Evolutionary conservation across 2,888 invertebrate genomes (phyloP).

Genomic region (Drosophila pseudotakahashii): DNA sequence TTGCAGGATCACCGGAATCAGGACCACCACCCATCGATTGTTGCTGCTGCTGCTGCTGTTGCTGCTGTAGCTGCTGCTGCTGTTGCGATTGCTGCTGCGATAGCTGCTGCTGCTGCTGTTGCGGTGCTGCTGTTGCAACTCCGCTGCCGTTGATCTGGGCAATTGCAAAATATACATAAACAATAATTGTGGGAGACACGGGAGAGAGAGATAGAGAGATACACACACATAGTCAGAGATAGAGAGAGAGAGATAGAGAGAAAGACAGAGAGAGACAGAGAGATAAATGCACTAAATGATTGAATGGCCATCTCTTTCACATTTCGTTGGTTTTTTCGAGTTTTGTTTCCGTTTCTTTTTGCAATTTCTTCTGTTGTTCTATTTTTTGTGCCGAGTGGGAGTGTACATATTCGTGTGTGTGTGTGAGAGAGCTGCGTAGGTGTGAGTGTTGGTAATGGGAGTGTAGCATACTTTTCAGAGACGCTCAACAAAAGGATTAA

Average conservation of each 20-base stretch:
- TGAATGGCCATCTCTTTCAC: conserved; percentile 52
- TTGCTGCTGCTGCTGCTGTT: conserved; percentile 12
- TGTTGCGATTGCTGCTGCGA: conserved; percentile 3
- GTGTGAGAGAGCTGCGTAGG: conserved; percentile 2
- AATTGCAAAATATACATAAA: conserved; percentile 73
- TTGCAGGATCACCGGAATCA: conserved; percentile 6
- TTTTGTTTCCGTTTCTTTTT: conserved; percentile 19
- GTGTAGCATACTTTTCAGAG: conserved; percentile 32
- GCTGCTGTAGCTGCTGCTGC: conserved; percentile 25
- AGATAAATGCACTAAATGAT: conserved; percentile 78
- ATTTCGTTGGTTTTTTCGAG: conserved; percentile 21
- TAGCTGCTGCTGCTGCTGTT: conserved; percentile 31
- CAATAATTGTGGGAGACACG: conserved; percentile 72
- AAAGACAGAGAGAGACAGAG: conserved; percentile 59
- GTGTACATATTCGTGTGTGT: conserved; percentile 1
- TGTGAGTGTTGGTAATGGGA: conserved; percentile 9
- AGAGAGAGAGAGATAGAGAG: conserved; percentile 36
- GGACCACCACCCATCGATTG: conserved; percentile 8
- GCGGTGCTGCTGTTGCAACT: conserved; percentile 49
- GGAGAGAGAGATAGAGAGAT: conserved; percentile 49
- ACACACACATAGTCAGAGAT: conserved; percentile 42
- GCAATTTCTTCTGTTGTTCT: conserved; percentile 16
- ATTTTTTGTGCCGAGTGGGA: conserved; percentile 36
- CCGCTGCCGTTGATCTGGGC: conserved; percentile 80
- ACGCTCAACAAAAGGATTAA: conserved; percentile 35